Conservation (phyloP, 2,797 vertebrate species). For the Poeciliopsis paucimaculata region DNA sequence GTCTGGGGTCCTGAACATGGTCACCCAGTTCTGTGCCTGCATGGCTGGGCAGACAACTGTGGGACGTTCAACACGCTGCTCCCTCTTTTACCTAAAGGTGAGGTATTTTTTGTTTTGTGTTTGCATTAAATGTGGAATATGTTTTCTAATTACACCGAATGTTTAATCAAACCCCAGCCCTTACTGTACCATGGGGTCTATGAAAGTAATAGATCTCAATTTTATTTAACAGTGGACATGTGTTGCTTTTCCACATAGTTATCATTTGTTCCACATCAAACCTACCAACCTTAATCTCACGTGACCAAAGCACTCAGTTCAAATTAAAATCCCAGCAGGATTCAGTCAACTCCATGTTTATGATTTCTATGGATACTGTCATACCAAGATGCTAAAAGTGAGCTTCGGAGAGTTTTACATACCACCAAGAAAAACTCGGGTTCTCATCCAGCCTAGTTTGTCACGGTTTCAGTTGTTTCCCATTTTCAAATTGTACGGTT, state of each 20-base stretch:
- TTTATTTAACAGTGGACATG: background rate
- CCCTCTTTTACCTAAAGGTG: conserved; percentile 82
- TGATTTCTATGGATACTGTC: background rate
- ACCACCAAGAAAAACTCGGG: background rate
- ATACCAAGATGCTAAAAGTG: background rate
- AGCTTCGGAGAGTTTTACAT: background rate
- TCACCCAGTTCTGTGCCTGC: conserved; percentile 81
- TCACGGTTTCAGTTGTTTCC: background rate
- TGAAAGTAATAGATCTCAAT: background rate
- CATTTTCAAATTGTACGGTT: background rate
- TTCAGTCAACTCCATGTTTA: background rate
- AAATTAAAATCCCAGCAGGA: background rate
- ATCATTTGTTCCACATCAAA: background rate
- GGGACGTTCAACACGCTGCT: conserved; percentile 83
- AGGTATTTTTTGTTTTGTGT: background rate
- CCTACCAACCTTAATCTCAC: background rate
- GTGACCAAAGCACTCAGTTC: background rate
- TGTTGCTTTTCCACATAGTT: background rate
- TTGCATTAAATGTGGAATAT: background rate
- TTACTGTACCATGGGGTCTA: too few relatives aligned
- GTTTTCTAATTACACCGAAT: background rate
- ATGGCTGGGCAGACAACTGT: conserved; percentile 85
- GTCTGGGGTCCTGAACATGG: conserved; percentile 81
- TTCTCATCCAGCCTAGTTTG: background rate
- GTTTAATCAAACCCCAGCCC: background rate